Evolutionary conservation across 2,888 invertebrate species (phyloP).

Genomic region (Chalcis sispes): DNA sequence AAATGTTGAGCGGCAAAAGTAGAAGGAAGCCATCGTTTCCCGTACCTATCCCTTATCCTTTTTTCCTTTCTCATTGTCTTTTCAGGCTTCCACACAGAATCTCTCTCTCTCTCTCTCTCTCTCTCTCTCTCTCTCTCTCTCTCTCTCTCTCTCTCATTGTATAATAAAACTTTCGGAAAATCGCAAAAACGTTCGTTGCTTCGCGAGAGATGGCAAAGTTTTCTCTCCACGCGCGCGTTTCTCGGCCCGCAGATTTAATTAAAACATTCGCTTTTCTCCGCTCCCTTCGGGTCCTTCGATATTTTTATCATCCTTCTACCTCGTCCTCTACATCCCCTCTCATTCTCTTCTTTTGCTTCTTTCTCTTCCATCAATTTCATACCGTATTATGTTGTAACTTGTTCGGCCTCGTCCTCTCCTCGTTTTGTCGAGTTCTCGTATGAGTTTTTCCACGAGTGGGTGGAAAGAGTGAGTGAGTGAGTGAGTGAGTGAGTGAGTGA

Average conservation of each 20-base stretch:
- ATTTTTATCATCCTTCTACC: conserved; percentile 51
- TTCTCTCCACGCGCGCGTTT: conserved; percentile 8
- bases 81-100: neutral
- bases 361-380: conserved; percentile 49
- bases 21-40: too few species aligned
- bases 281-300: conserved; percentile 36
- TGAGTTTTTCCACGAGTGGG: too few species aligned
- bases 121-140: neutral
- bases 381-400: conserved; percentile 20
- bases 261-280: conserved; percentile 49
- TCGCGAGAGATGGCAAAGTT: conserved; percentile 34
- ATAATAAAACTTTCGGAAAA: conserved; percentile 17
- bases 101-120: neutral
- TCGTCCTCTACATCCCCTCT: conserved; percentile 14
- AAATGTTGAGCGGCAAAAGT: too few species aligned
- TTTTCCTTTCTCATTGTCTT: neutral
- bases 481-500: too few species aligned
- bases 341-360: conserved; percentile 50
- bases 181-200: conserved; percentile 29
- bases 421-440: too few species aligned
- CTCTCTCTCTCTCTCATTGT: neutral
- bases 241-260: conserved; percentile 49
- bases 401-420: neutral
- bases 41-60: neutral
- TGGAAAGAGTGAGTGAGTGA: too few species aligned